Evolutionary conservation across 2,113 vertebrate genomes (phyloP).

Genomic region (Oophaga pumilio): DNA sequence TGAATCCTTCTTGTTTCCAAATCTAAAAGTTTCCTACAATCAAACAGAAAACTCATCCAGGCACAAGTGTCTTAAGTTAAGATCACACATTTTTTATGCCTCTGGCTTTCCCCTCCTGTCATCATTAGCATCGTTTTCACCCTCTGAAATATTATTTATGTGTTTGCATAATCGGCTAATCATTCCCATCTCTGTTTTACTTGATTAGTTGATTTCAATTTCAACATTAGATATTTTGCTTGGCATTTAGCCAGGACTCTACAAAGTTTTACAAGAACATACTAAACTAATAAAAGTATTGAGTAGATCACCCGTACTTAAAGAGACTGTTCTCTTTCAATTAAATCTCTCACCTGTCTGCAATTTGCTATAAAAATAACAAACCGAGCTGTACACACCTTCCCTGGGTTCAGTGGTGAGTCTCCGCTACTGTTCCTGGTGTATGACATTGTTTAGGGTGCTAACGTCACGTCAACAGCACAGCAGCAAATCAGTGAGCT

Average conservation of each 20-base stretch:
- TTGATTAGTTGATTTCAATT: background rate
- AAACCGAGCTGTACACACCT: no score
- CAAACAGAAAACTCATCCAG: background rate
- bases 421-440: no score
- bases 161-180: background rate
- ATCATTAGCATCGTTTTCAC: background rate
- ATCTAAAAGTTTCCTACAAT: constrained; percentile 18
- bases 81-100: background rate
- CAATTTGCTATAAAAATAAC: no score
- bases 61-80: constrained; percentile 1
- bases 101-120: background rate
- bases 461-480: no score
- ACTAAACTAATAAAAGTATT: background rate
- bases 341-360: no score
- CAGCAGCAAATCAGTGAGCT: no score
- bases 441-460: no score
- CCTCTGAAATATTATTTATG: constrained; percentile 4
- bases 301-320: background rate
- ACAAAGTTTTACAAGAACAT: background rate
- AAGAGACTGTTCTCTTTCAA: background rate
- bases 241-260: background rate
- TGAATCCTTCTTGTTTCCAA: constrained; percentile 29
- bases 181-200: background rate
- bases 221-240: background rate
- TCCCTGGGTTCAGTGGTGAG: no score